Base-by-base conservation (phyloP, 1,140 invertebrate species). In the Tetragnatha versicolor region DNA sequence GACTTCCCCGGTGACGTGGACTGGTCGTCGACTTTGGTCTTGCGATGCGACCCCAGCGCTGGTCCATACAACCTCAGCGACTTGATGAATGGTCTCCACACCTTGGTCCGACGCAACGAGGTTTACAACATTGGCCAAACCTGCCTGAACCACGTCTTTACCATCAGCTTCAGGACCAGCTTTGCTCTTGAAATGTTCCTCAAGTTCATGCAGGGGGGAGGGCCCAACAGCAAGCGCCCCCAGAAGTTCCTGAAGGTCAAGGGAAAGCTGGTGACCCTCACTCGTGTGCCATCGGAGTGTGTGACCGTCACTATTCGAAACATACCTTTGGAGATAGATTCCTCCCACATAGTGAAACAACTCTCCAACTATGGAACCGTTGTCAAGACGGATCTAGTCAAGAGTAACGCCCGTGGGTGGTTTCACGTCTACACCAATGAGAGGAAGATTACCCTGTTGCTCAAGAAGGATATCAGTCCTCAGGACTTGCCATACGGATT, bases 341-440 rank as follows among this genome's bases (percentile, higher is more conserved):
- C 47, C 3, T 5, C 60, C 0, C 60, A 65, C 33, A 39, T 76
- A 27, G 35, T 53, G 0, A 20, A 58, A 3, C 25, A n/a, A 6
- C 22, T 76, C 0, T 65, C 14, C 2, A 31, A 51, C n/a, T 76
- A 76, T n/a, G 73, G 73, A 3, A 39, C 42, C 12, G 27, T 76
- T 3, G 60, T 76, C 22, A 76, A 76, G 31, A 76, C 73, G 4
- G 73, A 65, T 6, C 60, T 45, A 22, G 17, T 66, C 14, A 49
- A 22, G 20, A 65, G 29, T 25, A 65, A 76, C 14, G 49, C 53
- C 60, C 37, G 60, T 4, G 73, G 73, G 2, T 76, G 73, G 73
- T 76, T 76, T 31, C 42, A 76, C 14, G 73, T 76, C 2, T 76
- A 76, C 25, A 76, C 73, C 7, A 65, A 53, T 17, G 73, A 76